phyloP scores from a whole-genome alignment of 2,797 vertebrate species.

The Anas bernieri region DNA sequence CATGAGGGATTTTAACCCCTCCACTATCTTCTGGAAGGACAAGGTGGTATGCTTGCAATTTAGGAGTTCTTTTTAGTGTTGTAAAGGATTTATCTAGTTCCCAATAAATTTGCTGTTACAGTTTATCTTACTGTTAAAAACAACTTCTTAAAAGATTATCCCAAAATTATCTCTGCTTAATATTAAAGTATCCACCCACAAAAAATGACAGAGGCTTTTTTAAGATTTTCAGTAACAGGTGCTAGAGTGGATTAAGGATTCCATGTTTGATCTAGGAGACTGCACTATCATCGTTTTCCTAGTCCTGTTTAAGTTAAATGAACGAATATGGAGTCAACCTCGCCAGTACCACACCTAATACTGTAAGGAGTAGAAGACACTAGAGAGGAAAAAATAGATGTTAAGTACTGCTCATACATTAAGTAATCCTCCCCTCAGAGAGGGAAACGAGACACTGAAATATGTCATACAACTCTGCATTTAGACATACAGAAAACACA shows the following conservation, averaged over 20 bases:
- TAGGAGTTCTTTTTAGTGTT: not conserved
- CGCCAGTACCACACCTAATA: not conserved
- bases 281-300: not conserved
- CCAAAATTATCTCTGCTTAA: not conserved
- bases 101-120: not conserved
- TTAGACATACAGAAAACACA: not conserved
- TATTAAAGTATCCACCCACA: not conserved
- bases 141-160: not conserved
- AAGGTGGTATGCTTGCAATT: not conserved
- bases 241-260: not conserved
- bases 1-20: not conserved
- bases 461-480: not conserved
- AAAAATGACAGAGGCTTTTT: not conserved
- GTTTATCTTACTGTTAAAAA: not conserved
- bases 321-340: not conserved
- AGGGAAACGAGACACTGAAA: not conserved
- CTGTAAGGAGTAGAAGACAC: not conserved
- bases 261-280: not conserved
- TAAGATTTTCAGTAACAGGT: not conserved
- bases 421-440: not conserved
- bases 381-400: not conserved
- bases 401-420: not conserved
- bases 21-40: not conserved
- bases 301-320: not conserved
- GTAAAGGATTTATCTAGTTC: not conserved